Evolutionary conservation across 1,140 invertebrate genomes (phyloP), one percentile per base, ranked within the genome.

Genomic region (Pseudachorutes palmiensis): DNA sequence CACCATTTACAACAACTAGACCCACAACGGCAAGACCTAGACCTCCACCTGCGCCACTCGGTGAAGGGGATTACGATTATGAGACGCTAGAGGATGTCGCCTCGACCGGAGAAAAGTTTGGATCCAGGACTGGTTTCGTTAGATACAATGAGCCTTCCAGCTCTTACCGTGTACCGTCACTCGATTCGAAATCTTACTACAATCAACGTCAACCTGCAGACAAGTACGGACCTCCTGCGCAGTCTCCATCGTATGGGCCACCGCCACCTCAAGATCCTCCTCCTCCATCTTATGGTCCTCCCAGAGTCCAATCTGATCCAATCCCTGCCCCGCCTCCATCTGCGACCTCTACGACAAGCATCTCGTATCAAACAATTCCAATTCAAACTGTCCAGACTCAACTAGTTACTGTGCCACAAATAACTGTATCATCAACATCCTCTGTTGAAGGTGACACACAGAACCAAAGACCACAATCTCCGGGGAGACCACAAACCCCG

Each of bases 331-430:
- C 66, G 14, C 29, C 60, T 19, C 65, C 65, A 19, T 63, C 66
- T 3, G 30, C 69, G 32, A 64, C 65, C 9, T 57, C 65, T 45
- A 36, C 65, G 51, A 71, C 70, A 0, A 66, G 62, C 1, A 71
- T 71, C 45, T 65, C 70, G 3, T 68, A 68, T 24, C 70, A 71
- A 49, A 71, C 70, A 28, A 71, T 71, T 66, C 70, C 70, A 30
- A 55, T 71, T 24, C 61, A 63, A 63, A 63, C 61, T 24, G 41
- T 63, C 31, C 61, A 63, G 12, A 71, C 70, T 48, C 64, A 66
- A 30, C 64, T 69, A 31, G 67, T 71, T 16, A 71, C 70, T 5
- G 67, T 58, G 22, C 57, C 41, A 36, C 57, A 63, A 32, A 24
- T 59, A 2, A 33, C 64, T 33, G 32, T 31, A 36, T 32, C 62